Conservation (phyloP, 2,113 vertebrate species). For the Colistium nudipinnis region DNA sequence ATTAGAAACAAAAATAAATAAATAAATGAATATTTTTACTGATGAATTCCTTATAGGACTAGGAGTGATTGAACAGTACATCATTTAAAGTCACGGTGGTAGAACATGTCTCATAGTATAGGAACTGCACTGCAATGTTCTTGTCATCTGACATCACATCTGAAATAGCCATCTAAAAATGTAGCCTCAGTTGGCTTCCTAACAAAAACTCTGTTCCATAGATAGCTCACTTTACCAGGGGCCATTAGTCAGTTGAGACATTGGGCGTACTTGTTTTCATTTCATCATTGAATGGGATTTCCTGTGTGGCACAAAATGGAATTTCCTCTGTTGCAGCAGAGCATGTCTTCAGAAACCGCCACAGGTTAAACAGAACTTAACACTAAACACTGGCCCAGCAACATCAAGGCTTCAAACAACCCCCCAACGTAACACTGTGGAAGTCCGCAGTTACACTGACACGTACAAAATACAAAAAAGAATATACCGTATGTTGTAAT, state of each 20-base stretch:
- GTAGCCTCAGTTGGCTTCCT: background rate
- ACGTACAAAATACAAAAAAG: background rate
- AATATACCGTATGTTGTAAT: background rate
- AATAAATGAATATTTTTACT: background rate
- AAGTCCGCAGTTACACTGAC: background rate
- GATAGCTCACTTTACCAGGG: background rate
- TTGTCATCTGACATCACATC: background rate
- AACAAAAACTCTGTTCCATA: background rate
- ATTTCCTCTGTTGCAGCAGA: background rate
- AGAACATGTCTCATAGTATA: too few species aligned
- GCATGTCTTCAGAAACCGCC: background rate
- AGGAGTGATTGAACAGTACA: background rate
- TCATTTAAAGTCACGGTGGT: background rate
- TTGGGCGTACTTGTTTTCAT: too few species aligned
- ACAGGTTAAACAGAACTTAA: background rate
- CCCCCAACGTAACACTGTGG: too few species aligned
- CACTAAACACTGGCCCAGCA: background rate
- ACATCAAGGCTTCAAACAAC: background rate
- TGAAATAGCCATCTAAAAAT: background rate
- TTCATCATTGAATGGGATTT: too few species aligned
- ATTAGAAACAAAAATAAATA: background rate
- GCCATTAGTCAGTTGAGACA: background rate
- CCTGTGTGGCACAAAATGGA: too few species aligned
- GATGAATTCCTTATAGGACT: background rate
- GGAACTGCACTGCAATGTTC: background rate